Evolutionary conservation across 2,113 vertebrate genomes (phyloP), one percentile per base, ranked within the genome.

Genomic region (Probosciger aterrimus): DNA sequence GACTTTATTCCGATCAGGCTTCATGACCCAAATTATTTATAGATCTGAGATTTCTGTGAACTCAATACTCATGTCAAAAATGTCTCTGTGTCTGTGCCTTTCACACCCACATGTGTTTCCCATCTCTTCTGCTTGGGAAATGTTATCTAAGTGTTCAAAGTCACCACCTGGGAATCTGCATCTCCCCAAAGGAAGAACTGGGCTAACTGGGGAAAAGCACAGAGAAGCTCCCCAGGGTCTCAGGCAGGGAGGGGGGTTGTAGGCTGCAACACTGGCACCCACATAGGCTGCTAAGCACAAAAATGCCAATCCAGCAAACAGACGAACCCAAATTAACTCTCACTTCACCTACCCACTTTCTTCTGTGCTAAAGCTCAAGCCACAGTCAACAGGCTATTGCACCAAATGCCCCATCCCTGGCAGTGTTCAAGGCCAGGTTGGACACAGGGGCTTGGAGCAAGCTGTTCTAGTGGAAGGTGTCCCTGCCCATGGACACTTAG

Each of bases 21-120:
- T 95, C 94, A 77, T 91, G 96, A 96, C 97, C 97, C 35, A 0
- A 78, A 88, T 96, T 97, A 95, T 96, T 97, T 96, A 95, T 89
- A 97, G 97, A 96, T 49, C 90, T 71, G 79, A 96, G 88, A 53
- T 86, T 93, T 93, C 89, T 62, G 86, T 44, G 89, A 91, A 92
- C 85, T 82, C 95, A 33, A 73, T 35, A 37, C 65, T 90, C 49
- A 33, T 82, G 86, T 93, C 95, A 92, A 64, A 89, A 94, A 82
- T 5, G 46, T 90, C 83, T 96, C 88, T 62, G 30, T 35, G 35
- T 71, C 25, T 65, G 11, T n/a, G 62, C 70, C 19, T 73, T 35
- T 63, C 41, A 60, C 81, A 75, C 85, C 87, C 71, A 68, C 76
- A 24, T 6, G 46, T 35, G n/a, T 4, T 46, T 60, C 41, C 60